Evolutionary conservation across 1,140 invertebrate species (phyloP).

Genomic region (Conopomorpha cramerella): DNA sequence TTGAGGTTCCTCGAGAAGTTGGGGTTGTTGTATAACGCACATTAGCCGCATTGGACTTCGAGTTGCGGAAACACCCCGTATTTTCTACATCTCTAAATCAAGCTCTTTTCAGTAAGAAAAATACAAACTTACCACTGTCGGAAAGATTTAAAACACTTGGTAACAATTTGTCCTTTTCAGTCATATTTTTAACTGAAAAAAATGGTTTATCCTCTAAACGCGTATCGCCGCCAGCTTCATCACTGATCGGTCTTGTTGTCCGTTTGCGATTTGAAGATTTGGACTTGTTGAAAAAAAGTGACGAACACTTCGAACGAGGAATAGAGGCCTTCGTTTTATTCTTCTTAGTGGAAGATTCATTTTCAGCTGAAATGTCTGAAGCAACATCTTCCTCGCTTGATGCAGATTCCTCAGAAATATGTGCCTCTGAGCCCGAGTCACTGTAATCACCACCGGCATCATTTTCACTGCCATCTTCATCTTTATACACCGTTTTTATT

Average conservation of each 20-base stretch:
- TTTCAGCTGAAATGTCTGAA: slow-evolving; percentile 18
- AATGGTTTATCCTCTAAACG: slow-evolving; percentile 10
- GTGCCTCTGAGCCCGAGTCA: slow-evolving; percentile 54
- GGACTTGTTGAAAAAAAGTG: slow-evolving; percentile 27
- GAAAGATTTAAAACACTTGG: slow-evolving; percentile 50
- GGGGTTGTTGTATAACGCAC: too few relatives aligned
- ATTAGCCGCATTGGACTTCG: too few relatives aligned
- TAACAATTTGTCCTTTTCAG: slow-evolving; percentile 48
- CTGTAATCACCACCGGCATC: slow-evolving; percentile 37
- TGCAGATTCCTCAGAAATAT: slow-evolving; percentile 32
- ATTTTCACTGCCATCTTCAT: slow-evolving; percentile 34
- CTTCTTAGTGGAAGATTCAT: slow-evolving; percentile 15
- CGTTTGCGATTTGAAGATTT: too few relatives aligned
- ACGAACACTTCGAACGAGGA: slow-evolving; percentile 31
- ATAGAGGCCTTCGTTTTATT: slow-evolving; percentile 13
- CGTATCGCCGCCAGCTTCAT: slow-evolving; percentile 11
- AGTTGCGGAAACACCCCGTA: not conserved
- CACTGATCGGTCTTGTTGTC: slow-evolving; percentile 12
- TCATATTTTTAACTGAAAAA: slow-evolving; percentile 45
- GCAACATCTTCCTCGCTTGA: slow-evolving; percentile 29
- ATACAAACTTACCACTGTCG: slow-evolving; percentile 46
- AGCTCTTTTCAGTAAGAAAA: not conserved
- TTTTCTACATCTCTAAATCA: not conserved
- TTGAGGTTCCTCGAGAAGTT: too few relatives aligned
- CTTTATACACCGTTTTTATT: slow-evolving; percentile 45